phyloP scores from a whole-genome alignment of 2,888 invertebrate species.

The Andrena dorsata region DNA sequence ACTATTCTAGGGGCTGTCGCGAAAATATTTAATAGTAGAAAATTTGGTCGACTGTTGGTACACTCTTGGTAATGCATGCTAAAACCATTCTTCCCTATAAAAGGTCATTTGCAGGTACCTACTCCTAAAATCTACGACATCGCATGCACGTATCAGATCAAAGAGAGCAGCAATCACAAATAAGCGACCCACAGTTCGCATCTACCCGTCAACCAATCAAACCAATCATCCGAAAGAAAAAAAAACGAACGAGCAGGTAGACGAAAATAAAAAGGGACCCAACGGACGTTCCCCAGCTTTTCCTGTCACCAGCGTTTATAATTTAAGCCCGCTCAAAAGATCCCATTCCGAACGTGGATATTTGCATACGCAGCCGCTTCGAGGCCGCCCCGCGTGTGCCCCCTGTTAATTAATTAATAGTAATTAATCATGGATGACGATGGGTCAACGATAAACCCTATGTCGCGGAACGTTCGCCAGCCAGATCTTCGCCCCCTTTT shows the following conservation, averaged over 20 bases:
- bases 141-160: no score
- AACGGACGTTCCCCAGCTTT: neutral
- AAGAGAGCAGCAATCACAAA: no score
- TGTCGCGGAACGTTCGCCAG: conserved; percentile 47
- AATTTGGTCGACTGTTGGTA: no score
- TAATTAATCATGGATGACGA: conserved; percentile 62
- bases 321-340: conserved; percentile 27
- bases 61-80: no score
- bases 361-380: conserved; percentile 28
- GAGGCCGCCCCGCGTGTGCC: conserved; percentile 12
- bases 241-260: neutral
- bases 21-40: no score
- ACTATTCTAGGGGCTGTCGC: no score
- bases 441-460: conserved; percentile 46
- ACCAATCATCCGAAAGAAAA: neutral
- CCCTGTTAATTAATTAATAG: conserved; percentile 62
- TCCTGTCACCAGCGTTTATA: conserved; percentile 35
- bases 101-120: no score
- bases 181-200: no score
- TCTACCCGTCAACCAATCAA: neutral
- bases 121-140: no score
- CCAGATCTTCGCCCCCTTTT: conserved; percentile 20
- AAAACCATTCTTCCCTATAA: no score
- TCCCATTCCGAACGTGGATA: conserved; percentile 19
- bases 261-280: neutral